phyloP scores from a whole-genome alignment of 2,797 vertebrate genomes.

The Menidia menidia region DNA sequence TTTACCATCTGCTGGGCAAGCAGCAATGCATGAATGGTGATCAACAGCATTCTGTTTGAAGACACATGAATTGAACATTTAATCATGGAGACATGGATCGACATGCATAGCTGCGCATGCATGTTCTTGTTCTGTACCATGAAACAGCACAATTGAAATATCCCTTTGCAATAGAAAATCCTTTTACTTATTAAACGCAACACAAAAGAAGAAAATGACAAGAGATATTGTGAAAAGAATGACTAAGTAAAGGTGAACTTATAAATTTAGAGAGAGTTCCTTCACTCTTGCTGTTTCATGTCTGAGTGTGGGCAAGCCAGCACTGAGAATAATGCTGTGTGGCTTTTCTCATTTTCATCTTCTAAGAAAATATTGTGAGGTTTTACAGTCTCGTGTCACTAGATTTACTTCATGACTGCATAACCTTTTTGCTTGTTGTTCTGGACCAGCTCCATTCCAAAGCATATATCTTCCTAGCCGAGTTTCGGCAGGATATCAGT shows the following conservation, averaged over 20 bases:
- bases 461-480: conserved; percentile 42
- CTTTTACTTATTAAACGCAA: neutral
- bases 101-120: conserved; percentile 7
- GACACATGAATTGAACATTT: conserved; percentile 17
- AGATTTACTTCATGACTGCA: conserved; percentile 30
- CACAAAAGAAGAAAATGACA: neutral
- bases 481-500: conserved; percentile 48
- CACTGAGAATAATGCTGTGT: conserved; percentile 16
- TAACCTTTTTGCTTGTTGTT: conserved; percentile 51
- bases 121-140: neutral
- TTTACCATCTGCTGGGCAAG: conserved; percentile 63
- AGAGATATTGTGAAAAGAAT: neutral
- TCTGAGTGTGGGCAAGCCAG: conserved; percentile 1
- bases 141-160: neutral
- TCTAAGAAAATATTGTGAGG: conserved; percentile 6
- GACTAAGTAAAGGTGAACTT: neutral
- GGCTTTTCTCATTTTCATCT: conserved; percentile 34
- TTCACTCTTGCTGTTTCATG: conserved; percentile 9
- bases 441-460: conserved; percentile 29
- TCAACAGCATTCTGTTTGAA: conserved; percentile 42
- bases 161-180: neutral
- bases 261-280: neutral
- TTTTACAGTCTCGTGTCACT: conserved; percentile 9
- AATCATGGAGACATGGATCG: neutral
- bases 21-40: conserved; percentile 31